Evolutionary conservation across 2,113 vertebrate species (phyloP).

Genomic region (Silurus asotus): DNA sequence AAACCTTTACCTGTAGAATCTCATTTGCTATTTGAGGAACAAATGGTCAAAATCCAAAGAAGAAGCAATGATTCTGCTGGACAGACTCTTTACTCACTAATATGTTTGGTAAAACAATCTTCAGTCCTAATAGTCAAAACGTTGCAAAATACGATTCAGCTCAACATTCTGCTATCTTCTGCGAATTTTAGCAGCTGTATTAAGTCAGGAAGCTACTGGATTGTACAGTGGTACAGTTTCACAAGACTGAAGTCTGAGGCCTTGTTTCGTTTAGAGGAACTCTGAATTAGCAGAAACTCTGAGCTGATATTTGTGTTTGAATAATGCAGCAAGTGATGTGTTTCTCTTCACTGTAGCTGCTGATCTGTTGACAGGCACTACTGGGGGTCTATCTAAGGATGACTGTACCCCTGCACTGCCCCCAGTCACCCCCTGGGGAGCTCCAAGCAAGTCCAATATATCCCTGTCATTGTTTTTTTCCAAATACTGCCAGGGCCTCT

Average conservation of each 20-base stretch:
- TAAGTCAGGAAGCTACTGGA: neutral
- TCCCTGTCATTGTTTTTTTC: conserved; percentile 64
- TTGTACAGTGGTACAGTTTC: neutral
- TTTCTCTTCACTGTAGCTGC: conserved; percentile 65
- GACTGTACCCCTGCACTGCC: neutral
- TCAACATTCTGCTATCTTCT: too few relatives aligned
- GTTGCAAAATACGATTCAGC: neutral
- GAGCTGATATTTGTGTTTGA: conserved; percentile 68
- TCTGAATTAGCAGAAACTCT: conserved; percentile 50
- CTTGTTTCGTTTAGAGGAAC: conserved; percentile 12
- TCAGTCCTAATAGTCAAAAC: neutral
- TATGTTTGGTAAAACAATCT: neutral
- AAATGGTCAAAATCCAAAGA: conserved; percentile 11
- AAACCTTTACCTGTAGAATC: neutral
- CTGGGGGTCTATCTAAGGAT: conserved; percentile 2
- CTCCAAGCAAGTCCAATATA: conserved; percentile 81
- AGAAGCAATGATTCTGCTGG: neutral
- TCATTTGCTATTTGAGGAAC: neutral
- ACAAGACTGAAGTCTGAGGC: neutral
- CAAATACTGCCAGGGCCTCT: conserved; percentile 89
- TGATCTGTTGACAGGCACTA: neutral
- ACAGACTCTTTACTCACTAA: neutral
- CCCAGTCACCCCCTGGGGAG: conserved; percentile 58
- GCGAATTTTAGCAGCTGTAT: neutral
- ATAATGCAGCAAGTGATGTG: conserved; percentile 66